These are phyloP conservation scores for Zelleria hepariella DNA, from an alignment of 2,888 invertebrate species.

Conservation along the genomic window DNA sequence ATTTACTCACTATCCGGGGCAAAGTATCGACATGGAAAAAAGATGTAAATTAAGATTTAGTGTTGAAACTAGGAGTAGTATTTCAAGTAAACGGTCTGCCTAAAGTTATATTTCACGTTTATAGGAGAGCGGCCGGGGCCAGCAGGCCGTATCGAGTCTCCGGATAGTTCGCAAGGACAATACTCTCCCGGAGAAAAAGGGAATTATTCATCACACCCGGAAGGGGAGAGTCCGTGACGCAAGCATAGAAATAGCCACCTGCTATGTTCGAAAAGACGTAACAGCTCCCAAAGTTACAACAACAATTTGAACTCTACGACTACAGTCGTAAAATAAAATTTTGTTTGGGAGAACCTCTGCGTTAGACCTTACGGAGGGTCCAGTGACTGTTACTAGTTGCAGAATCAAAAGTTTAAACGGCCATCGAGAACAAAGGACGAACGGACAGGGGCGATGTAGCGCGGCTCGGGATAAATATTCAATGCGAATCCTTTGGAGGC, in stretches of 20 bases:
- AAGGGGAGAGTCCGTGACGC: conserved; percentile 71
- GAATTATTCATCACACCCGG: conserved; percentile 73
- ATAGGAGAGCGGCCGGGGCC: conserved; percentile 55
- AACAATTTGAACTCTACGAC: conserved; percentile 18
- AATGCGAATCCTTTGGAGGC: conserved; percentile 69
- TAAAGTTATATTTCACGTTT: conserved; percentile 67
- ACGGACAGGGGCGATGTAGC: conserved; percentile 57
- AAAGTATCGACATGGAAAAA: conserved; percentile 14
- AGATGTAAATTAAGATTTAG: conserved; percentile 51
- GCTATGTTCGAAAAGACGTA: conserved; percentile 32
- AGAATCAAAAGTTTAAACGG: conserved; percentile 73
- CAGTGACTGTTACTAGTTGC: conserved; percentile 69
- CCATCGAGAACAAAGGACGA: conserved; percentile 63
- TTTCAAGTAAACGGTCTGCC: conserved; percentile 58
- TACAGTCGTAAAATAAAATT: conserved; percentile 22
- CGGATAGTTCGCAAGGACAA: conserved; percentile 67
- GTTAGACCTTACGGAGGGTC: conserved; percentile 51
- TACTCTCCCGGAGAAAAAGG: conserved; percentile 65
- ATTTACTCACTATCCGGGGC: background rate
- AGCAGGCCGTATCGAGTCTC: conserved; percentile 58
- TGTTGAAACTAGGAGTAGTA: conserved; percentile 60
- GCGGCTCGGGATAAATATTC: conserved; percentile 59
- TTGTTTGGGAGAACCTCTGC: background rate
- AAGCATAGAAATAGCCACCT: conserved; percentile 64
- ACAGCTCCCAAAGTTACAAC: conserved; percentile 15